Evolutionary conservation across 2,888 invertebrate species (phyloP).

Genomic region (Cephus spinipes): DNA sequence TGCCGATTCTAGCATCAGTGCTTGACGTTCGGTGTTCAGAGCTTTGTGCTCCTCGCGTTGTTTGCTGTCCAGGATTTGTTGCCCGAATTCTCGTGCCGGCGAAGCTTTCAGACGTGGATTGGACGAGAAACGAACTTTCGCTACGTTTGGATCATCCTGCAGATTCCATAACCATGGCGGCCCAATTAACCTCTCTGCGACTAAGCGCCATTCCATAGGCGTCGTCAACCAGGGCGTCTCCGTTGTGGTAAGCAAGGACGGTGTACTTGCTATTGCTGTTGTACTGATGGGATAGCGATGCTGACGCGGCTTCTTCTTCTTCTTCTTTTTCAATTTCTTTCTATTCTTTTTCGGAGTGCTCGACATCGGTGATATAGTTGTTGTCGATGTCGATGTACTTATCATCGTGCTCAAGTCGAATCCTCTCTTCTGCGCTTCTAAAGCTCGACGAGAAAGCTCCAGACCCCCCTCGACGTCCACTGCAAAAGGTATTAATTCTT

Average conservation of each 20-base stretch:
- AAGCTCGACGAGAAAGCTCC: slow-evolving; percentile 21
- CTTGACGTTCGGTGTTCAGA: slow-evolving; percentile 40
- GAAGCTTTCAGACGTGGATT: slow-evolving; percentile 27
- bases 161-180: slow-evolving; percentile 39
- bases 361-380: slow-evolving; percentile 14
- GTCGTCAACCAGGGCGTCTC: slow-evolving; percentile 37
- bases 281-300: slow-evolving; percentile 21
- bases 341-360: slow-evolving; percentile 21
- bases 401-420: slow-evolving; percentile 23
- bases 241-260: slow-evolving; percentile 33
- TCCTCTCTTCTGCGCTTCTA: slow-evolving; percentile 40
- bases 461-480: slow-evolving; percentile 35
- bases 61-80: slow-evolving; percentile 37
- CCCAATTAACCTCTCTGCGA: slow-evolving; percentile 47
- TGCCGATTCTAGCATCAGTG: slow-evolving; percentile 35
- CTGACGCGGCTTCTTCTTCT: slow-evolving; percentile 44
- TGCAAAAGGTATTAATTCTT: slow-evolving; percentile 18
- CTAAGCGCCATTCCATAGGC: slow-evolving; percentile 48
- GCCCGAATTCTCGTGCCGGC: slow-evolving; percentile 19
- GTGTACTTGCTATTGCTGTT: slow-evolving; percentile 19
- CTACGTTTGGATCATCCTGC: slow-evolving; percentile 19
- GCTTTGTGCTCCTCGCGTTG: slow-evolving; percentile 37
- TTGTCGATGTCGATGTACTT: slow-evolving; percentile 19
- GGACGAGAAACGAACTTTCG: slow-evolving; percentile 36
- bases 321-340: slow-evolving; percentile 48